Conservation (phyloP, 1,140 invertebrate species). For the Drosophila equinoxialis region DNA sequence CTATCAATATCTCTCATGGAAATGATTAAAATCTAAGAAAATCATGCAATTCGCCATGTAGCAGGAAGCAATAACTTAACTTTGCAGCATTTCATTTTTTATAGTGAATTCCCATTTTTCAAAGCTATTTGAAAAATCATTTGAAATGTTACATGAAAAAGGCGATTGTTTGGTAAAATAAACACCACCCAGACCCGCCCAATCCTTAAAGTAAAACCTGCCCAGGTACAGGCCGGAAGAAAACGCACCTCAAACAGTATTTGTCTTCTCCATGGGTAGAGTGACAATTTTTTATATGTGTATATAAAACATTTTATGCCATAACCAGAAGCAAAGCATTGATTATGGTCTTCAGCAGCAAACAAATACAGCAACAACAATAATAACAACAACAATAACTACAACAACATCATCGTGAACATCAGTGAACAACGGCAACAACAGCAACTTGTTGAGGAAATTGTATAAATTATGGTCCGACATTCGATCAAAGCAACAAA, state of each 20-base stretch:
- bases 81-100: no score
- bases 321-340: conserved; percentile 6
- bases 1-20: no score
- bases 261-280: conserved; percentile 2
- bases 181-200: no score
- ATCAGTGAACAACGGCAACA: background rate
- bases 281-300: conserved; percentile 45
- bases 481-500: conserved; percentile 30
- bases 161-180: no score
- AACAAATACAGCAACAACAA: background rate
- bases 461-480: conserved; percentile 59
- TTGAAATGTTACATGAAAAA: no score
- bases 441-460: conserved; percentile 73
- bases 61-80: no score
- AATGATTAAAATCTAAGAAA: no score
- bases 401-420: conserved; percentile 16
- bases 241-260: background rate
- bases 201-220: background rate
- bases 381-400: background rate
- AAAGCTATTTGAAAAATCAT: no score
- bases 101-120: no score
- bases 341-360: conserved; percentile 14
- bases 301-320: background rate
- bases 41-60: no score
- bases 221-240: conserved; percentile 28